Conservation (phyloP, 2,113 vertebrate species). For the Meriones unguiculatus region DNA sequence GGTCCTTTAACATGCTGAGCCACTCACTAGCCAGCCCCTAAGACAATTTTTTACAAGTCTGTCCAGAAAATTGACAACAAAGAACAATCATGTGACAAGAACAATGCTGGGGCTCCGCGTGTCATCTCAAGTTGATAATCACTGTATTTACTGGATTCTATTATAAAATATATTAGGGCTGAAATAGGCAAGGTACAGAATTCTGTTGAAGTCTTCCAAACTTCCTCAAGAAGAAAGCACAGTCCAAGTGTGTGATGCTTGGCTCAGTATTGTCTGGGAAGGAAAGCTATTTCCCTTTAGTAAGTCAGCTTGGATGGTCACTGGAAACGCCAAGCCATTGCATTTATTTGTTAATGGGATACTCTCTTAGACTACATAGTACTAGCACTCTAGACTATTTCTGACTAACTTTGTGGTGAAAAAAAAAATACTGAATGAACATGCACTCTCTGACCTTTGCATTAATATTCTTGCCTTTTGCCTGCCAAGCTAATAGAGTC, state of each 20-base stretch:
- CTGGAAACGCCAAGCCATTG: conserved; percentile 84
- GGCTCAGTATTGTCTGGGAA: conserved; percentile 64
- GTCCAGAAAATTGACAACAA: not conserved
- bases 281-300: conserved; percentile 82
- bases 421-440: conserved; percentile 86
- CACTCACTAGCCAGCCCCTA: not conserved
- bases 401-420: conserved; percentile 88
- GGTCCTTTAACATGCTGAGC: not conserved
- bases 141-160: conserved; percentile 35
- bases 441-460: conserved; percentile 90
- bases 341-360: conserved; percentile 82
- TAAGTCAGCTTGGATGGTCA: conserved; percentile 87
- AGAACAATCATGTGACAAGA: conserved; percentile 55
- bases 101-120: conserved; percentile 45
- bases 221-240: conserved; percentile 67
- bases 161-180: conserved; percentile 50
- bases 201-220: conserved; percentile 61
- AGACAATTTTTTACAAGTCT: not conserved
- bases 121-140: conserved; percentile 48
- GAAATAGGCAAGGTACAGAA: conserved; percentile 58
- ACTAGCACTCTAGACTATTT: conserved; percentile 88
- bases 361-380: conserved; percentile 84
- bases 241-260: conserved; percentile 60
- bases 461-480: conserved; percentile 91
- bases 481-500: conserved; percentile 91